A percentile compares a stretch with the other conserved stretches of the same genome.
Evolutionary conservation across 2,113 vertebrate genomes (phyloP).

Genomic region (Hylia prasina): DNA sequence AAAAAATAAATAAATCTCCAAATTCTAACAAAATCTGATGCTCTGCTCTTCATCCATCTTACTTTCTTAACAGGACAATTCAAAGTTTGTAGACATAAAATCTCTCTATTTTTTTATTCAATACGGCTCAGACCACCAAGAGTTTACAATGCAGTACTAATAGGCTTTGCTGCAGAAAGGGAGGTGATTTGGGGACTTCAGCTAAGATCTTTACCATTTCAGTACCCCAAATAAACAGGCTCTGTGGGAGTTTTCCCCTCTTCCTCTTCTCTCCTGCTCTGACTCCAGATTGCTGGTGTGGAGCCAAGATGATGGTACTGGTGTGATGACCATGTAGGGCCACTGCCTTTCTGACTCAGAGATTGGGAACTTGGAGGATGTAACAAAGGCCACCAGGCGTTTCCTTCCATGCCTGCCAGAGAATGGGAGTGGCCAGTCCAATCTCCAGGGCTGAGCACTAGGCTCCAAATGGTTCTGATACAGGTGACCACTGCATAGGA

Average conservation of each 20-base stretch:
- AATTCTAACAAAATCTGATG: background rate
- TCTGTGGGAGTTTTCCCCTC: background rate
- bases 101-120: background rate
- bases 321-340: background rate
- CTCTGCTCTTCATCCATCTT: background rate
- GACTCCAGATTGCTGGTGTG: background rate
- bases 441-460: background rate
- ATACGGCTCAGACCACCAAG: background rate
- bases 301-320: background rate
- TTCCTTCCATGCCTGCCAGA: background rate
- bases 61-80: background rate
- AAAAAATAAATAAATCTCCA: background rate
- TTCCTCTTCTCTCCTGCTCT: background rate
- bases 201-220: background rate
- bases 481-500: background rate
- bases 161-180: background rate
- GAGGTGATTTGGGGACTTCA: background rate
- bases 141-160: background rate
- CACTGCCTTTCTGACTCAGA: conserved; percentile 7
- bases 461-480: background rate
- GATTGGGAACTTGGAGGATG: background rate
- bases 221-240: background rate
- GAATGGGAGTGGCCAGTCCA: background rate
- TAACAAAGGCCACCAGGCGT: background rate
- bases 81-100: background rate